These are phyloP conservation scores for Mylabris sibirica DNA, from an alignment of 2,888 invertebrate species.

Conservation along the genomic window DNA sequence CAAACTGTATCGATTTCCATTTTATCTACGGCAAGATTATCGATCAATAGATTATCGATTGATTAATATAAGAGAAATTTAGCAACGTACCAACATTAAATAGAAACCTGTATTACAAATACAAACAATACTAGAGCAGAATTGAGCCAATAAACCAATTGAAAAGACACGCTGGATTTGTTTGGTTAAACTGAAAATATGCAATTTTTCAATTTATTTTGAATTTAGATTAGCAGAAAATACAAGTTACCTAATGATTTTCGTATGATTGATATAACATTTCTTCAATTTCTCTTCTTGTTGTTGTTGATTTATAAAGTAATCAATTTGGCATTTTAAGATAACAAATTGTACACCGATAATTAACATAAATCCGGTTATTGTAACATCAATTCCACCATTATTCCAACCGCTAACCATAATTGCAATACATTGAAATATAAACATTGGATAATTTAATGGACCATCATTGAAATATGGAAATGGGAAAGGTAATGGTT, in stretches of 20 bases:
- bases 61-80: too few relatives aligned
- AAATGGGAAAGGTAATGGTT: slow-evolving; percentile 13
- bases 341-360: slow-evolving; percentile 8
- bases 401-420: slow-evolving; percentile 11
- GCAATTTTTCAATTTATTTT: too few relatives aligned
- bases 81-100: background rate
- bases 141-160: slow-evolving; percentile 1
- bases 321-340: background rate
- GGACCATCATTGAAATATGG: slow-evolving; percentile 6
- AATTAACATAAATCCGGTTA: background rate
- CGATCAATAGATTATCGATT: too few relatives aligned
- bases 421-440: slow-evolving; percentile 8
- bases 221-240: background rate
- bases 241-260: background rate
- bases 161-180: background rate
- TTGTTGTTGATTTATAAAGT: background rate
- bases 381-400: background rate
- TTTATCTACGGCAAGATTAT: background rate
- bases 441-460: slow-evolving; percentile 2
- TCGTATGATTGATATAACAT: background rate
- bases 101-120: slow-evolving; percentile 12
- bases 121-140: slow-evolving; percentile 9
- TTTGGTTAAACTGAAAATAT: background rate
- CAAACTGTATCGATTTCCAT: slow-evolving; percentile 4
- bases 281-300: slow-evolving; percentile 6